Conservation (phyloP, 1,140 invertebrate species). For the Rhagoletis pomonella region DNA sequence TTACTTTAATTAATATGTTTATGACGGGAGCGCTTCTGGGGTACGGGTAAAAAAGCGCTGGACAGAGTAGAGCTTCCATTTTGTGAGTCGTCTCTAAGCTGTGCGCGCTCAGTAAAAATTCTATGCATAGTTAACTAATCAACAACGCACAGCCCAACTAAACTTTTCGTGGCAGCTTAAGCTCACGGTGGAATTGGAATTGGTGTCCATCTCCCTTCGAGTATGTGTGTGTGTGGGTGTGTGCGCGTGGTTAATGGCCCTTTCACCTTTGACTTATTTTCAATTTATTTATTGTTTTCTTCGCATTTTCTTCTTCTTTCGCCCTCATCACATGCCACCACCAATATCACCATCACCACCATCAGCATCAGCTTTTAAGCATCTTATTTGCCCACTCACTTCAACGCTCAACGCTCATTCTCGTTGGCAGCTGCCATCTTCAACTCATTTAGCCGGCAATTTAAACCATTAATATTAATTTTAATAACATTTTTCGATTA, state of each 20-base stretch:
- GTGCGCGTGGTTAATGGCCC: not conserved
- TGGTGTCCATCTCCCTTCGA: too few species aligned
- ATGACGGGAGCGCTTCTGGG: too few species aligned
- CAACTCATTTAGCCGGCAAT: constrained; percentile 41
- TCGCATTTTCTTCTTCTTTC: not conserved
- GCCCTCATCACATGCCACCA: not conserved
- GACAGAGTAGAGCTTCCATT: too few species aligned
- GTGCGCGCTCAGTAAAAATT: not conserved
- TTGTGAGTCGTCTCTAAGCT: too few species aligned
- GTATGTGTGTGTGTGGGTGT: too few species aligned
- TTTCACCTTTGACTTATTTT: not conserved
- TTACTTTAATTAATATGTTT: too few species aligned
- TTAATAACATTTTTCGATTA: constrained; percentile 53
- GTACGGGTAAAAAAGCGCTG: too few species aligned
- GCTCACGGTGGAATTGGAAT: too few species aligned
- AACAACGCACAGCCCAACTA: too few species aligned
- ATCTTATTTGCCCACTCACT: not conserved
- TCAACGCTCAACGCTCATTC: too few species aligned
- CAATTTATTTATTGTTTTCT: not conserved
- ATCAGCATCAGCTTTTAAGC: not conserved
- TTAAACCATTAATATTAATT: constrained; percentile 53
- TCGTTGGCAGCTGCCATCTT: constrained; percentile 2
- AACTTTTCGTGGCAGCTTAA: too few species aligned
- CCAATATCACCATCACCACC: not conserved
- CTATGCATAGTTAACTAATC: constrained; percentile 30